Conservation (phyloP, 2,888 invertebrate genomes). For the Hermodice carunculata region DNA sequence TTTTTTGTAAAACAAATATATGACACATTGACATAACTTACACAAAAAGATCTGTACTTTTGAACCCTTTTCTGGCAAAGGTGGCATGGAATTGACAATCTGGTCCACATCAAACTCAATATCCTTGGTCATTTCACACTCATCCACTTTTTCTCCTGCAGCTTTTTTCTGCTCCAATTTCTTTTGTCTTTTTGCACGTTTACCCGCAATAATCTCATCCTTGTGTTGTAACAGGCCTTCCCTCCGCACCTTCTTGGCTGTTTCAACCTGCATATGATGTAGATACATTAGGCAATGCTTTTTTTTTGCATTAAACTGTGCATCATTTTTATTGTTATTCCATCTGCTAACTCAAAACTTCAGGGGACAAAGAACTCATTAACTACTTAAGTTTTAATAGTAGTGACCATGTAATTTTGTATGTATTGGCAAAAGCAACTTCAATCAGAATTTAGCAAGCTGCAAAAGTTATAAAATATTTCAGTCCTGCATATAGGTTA, state of each 20-base stretch:
- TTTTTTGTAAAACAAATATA: background rate
- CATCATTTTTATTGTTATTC: no score
- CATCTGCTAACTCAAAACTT: no score
- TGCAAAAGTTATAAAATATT: no score
- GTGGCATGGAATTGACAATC: background rate
- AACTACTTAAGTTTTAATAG: no score
- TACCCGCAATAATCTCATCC: conserved; percentile 84
- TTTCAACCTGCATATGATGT: conserved; percentile 50
- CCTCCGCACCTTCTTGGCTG: conserved; percentile 60
- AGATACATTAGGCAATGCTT: no score
- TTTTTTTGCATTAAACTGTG: no score
- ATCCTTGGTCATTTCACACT: background rate
- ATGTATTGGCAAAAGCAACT: no score
- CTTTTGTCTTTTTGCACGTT: conserved; percentile 73
- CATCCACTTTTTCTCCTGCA: conserved; percentile 1
- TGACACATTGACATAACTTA: background rate
- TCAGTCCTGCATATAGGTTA: no score
- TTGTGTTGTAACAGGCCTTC: conserved; percentile 75
- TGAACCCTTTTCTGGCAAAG: background rate
- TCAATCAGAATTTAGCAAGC: no score
- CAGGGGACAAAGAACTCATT: no score
- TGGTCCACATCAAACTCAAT: background rate
- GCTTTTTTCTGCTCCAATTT: background rate
- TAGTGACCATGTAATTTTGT: no score
- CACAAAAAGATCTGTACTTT: conserved; percentile 4